phyloP scores from a whole-genome alignment of 2,113 vertebrate genomes.

The Carettochelys insculpta region DNA sequence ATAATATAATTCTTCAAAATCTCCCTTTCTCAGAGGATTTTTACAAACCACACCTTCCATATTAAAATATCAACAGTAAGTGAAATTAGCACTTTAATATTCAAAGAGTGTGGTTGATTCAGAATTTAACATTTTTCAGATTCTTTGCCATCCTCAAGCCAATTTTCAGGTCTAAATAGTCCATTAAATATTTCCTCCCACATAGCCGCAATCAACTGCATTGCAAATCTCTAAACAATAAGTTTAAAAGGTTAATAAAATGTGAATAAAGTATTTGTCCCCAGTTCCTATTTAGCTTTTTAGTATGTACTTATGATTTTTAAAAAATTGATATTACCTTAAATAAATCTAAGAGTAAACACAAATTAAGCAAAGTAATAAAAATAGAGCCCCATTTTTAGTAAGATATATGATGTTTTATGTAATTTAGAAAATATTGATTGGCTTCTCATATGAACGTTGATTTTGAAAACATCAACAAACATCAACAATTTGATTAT shows the following conservation, averaged over 20 bases:
- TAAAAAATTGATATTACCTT: background rate
- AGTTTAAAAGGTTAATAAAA: background rate
- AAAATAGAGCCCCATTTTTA: no score
- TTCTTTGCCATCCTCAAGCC: background rate
- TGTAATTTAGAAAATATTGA: background rate
- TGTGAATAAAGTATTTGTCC: background rate
- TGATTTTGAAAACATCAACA: background rate
- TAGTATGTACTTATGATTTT: background rate
- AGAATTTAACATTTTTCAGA: background rate
- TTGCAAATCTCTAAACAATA: background rate
- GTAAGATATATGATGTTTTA: background rate
- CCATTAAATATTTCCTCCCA: background rate
- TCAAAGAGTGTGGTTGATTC: background rate
- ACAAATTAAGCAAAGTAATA: background rate
- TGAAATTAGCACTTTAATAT: background rate
- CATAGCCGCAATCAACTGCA: background rate
- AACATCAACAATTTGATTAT: fast-evolving
- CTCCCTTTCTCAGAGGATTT: background rate
- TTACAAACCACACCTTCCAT: background rate
- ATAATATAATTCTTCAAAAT: background rate
- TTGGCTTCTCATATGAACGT: background rate
- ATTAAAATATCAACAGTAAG: background rate
- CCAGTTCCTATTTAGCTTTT: background rate
- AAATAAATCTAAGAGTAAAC: background rate
- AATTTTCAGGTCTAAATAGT: background rate